These are phyloP conservation scores for Tribolium madens DNA, from an alignment of 1,140 invertebrate species.

Conservation along the genomic window DNA sequence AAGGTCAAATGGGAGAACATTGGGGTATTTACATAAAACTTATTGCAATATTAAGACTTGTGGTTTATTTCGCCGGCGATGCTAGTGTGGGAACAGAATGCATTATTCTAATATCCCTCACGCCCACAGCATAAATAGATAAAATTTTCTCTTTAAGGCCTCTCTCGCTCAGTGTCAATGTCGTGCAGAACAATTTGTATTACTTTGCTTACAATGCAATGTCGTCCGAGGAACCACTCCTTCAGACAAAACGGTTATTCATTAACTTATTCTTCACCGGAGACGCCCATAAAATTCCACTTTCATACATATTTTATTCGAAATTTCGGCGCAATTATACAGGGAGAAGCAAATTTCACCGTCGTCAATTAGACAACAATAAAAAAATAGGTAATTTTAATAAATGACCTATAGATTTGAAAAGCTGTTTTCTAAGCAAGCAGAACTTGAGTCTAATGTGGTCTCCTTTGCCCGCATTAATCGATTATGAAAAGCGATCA, in stretches of 20 bases:
- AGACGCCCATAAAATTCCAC: conserved; percentile 32
- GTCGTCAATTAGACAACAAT: too few species aligned
- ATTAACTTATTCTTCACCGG: neutral
- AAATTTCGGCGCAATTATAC: too few species aligned
- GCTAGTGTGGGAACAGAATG: conserved; percentile 48
- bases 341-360: too few species aligned
- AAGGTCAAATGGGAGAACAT: conserved; percentile 26
- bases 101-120: conserved; percentile 47
- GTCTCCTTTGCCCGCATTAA: neutral
- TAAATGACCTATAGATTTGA: too few species aligned
- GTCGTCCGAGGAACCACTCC: conserved; percentile 41
- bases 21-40: conserved; percentile 46
- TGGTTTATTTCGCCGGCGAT: neutral
- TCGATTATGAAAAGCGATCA: neutral
- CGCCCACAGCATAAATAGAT: conserved; percentile 49
- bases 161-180: conserved; percentile 28
- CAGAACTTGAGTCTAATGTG: too few species aligned
- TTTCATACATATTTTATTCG: neutral
- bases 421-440: too few species aligned
- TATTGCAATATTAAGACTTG: conserved; percentile 37
- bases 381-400: too few species aligned
- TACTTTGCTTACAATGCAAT: conserved; percentile 50
- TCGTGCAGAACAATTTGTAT: conserved; percentile 47
- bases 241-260: conserved; percentile 34
- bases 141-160: conserved; percentile 41